Conservation (phyloP, 2,797 vertebrate genomes). For the Petrocephalus schoutedeni region DNA sequence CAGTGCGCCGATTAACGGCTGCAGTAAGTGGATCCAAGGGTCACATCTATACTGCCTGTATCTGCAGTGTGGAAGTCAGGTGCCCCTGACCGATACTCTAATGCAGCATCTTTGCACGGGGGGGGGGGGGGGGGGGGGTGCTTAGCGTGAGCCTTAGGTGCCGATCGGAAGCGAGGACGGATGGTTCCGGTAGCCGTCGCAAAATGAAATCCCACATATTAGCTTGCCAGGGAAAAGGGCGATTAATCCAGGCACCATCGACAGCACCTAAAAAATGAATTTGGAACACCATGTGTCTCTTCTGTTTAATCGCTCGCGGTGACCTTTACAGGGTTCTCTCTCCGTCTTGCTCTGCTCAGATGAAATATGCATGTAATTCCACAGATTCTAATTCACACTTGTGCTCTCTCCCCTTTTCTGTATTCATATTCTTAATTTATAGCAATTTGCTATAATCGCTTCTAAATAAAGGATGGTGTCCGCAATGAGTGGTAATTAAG, state of each 20-base stretch:
- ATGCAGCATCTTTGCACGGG: constrained; percentile 4
- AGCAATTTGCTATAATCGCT: constrained; percentile 22
- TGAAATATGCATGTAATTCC: constrained; percentile 14
- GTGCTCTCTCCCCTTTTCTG: background rate
- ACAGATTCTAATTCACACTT: background rate
- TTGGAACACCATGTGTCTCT: background rate
- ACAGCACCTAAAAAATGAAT: background rate
- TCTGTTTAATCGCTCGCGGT: constrained; percentile 10
- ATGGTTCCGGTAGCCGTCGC: background rate
- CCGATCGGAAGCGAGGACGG: background rate
- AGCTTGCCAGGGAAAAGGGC: background rate
- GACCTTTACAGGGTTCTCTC: constrained; percentile 12
- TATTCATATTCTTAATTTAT: constrained; percentile 12
- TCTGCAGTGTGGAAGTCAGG: constrained; percentile 1
- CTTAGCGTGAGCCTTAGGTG: background rate
- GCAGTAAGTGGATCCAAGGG: constrained; percentile 15
- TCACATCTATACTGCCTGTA: background rate
- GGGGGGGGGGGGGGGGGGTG: background rate
- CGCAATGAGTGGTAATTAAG: constrained; percentile 16
- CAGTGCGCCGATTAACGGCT: background rate
- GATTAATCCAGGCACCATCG: background rate
- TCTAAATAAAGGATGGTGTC: constrained; percentile 19
- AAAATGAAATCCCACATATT: constrained; percentile 9
- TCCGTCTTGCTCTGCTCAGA: background rate
- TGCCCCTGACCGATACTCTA: background rate